Evolutionary conservation across 2,888 invertebrate species (phyloP).

Genomic region (Rugalucina vietnamica): DNA sequence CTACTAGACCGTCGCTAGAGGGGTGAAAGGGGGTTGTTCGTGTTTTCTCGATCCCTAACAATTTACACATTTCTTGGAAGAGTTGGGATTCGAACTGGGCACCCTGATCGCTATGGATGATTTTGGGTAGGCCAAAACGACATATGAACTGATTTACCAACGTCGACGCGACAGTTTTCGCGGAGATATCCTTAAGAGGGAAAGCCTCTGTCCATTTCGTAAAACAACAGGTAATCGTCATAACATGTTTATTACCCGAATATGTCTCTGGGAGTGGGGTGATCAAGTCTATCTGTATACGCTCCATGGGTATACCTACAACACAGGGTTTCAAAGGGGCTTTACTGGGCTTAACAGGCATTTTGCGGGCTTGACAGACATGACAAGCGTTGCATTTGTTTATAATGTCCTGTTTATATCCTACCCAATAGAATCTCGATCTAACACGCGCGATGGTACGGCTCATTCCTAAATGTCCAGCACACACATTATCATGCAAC

Average conservation of each 20-base stretch:
- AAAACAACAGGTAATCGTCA: slow-evolving; percentile 32
- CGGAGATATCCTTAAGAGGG: slow-evolving; percentile 17
- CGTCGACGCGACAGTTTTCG: slow-evolving; percentile 30
- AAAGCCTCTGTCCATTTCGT: slow-evolving; percentile 27
- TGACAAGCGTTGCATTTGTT: slow-evolving; percentile 13
- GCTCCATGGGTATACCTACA: slow-evolving; percentile 40
- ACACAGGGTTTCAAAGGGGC: background rate
- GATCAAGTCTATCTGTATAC: slow-evolving; percentile 36
- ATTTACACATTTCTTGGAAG: slow-evolving; percentile 1
- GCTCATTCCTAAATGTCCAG: slow-evolving; percentile 38
- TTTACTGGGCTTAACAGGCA: background rate
- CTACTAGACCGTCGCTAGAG: slow-evolving; percentile 10
- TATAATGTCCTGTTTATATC: background rate
- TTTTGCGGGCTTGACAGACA: slow-evolving; percentile 22
- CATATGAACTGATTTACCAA: slow-evolving; percentile 32
- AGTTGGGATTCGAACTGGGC: slow-evolving; percentile 14
- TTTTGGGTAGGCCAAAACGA: slow-evolving; percentile 12
- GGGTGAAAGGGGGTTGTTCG: slow-evolving; percentile 13
- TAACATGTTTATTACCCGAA: slow-evolving; percentile 23
- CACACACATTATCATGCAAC: background rate
- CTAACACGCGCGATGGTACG: slow-evolving; percentile 9
- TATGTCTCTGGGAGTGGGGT: slow-evolving; percentile 34
- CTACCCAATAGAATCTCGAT: slow-evolving; percentile 38
- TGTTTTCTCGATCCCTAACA: slow-evolving; percentile 3
- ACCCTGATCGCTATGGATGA: slow-evolving; percentile 1